Evolutionary conservation across 2,113 vertebrate genomes (phyloP).

Genomic region (Anser brachyrhynchus): DNA sequence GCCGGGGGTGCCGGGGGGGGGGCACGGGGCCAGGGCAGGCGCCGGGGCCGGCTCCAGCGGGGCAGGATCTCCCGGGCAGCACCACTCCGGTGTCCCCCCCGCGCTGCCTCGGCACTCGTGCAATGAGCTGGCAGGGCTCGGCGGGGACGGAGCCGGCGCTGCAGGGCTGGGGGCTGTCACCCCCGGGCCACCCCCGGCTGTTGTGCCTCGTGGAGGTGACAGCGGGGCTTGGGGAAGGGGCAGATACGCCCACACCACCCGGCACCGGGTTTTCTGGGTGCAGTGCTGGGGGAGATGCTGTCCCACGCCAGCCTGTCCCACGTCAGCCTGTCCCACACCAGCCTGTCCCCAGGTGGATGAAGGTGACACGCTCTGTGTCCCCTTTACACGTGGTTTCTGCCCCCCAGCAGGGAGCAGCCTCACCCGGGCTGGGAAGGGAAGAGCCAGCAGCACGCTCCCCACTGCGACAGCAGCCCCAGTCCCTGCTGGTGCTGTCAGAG

Average conservation of each 20-base stretch:
- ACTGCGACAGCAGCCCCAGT: fast-evolving
- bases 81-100: background rate
- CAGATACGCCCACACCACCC: background rate
- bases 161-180: background rate
- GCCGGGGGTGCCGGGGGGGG: background rate
- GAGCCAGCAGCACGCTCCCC: background rate
- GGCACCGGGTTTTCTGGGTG: background rate
- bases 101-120: background rate
- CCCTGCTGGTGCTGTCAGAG: fast-evolving
- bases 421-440: background rate
- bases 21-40: background rate
- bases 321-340: background rate
- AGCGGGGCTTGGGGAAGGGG: fast-evolving
- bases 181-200: fast-evolving
- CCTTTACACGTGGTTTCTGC: background rate
- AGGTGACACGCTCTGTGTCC: background rate
- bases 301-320: no score
- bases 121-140: background rate
- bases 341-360: background rate
- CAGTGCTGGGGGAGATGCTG: background rate
- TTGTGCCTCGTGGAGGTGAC: background rate
- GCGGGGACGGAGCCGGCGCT: background rate
- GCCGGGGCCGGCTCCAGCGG: background rate
- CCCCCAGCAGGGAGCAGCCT: no score
- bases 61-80: background rate